Base-by-base conservation (phyloP, 2,888 invertebrate species). In the Xestia sexstrigata region DNA sequence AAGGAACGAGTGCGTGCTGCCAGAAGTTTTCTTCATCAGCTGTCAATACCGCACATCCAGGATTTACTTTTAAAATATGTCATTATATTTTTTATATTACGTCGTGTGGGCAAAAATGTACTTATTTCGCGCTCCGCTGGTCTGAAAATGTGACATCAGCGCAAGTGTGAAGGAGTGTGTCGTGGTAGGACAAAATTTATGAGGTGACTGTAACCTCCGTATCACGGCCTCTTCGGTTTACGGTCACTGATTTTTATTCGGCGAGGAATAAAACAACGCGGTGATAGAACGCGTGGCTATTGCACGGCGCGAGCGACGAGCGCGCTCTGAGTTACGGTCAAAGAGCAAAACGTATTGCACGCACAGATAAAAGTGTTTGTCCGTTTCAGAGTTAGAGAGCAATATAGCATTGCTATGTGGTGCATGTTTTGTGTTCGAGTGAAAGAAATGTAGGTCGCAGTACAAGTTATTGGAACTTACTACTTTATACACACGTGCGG, bases 41-140 rank as follows among this genome's bases (percentile, higher is more conserved):
- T 93, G 93, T 94, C 93, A 93, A 94, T 93, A 91, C 90, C 92
- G 90, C 81, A 84, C 82, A 87, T 81, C 84, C 86, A 88, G 92
- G 94, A 94, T 94, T 95, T 95, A 94, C 95, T 94, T 95, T 95
- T 94, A 95, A 95, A 95, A 95, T 94, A 94, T 91, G 94, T 95
- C 95, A 95, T 96, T 95, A 96, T 96, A 81, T 95, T 95, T 95
- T 95, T 96, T 95, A 91, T 95, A 95, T 95, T 94, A 95, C 94
- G 92, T 93, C 93, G 93, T 93, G 93, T 92, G 95, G 94, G 95
- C 95, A 96, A 96, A 89, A 95, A 96, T 96, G 96, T 96, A 96
- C 96, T 96, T 96, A 96, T 96, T 96, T 96, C 95, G 92, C 96
- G 96, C 96, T 96, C 96, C 96, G 95, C 86, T 96, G 96, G 91